These are phyloP conservation scores for Enteromius thamalakanensis DNA, from an alignment of 2,797 vertebrate genomes.

Conservation along the genomic window DNA sequence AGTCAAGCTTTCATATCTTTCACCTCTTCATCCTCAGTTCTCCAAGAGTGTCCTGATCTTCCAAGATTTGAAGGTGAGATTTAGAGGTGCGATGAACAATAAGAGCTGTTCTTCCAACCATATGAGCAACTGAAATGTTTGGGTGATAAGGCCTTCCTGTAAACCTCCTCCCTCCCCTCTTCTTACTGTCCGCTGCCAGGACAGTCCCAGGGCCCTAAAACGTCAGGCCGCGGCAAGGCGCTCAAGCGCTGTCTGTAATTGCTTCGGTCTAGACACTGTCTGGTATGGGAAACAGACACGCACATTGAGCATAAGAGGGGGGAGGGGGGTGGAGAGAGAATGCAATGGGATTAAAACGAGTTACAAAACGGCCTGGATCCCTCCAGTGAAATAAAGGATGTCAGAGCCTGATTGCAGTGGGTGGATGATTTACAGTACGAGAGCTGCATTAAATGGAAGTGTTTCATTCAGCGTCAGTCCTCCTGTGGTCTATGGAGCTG, in stretches of 20 bases:
- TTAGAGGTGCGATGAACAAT: slow-evolving; percentile 5
- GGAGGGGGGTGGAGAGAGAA: slow-evolving; percentile 38
- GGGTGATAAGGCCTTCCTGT: slow-evolving; percentile 43
- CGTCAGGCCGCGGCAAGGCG: slow-evolving; percentile 60
- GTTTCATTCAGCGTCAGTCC: slow-evolving; percentile 44
- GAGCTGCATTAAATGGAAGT: slow-evolving; percentile 43
- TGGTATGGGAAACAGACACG: slow-evolving; percentile 78
- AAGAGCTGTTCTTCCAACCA: slow-evolving; percentile 39
- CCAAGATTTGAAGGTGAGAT: background rate
- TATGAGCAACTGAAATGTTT: slow-evolving; percentile 40
- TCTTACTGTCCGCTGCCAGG: slow-evolving; percentile 43
- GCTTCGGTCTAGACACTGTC: slow-evolving; percentile 90
- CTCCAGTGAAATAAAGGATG: slow-evolving; percentile 57
- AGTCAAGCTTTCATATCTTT: background rate
- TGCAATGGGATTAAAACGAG: slow-evolving; percentile 62
- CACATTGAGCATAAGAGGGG: slow-evolving; percentile 53
- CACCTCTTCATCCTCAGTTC: slow-evolving; percentile 15
- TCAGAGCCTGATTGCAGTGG: slow-evolving; percentile 50
- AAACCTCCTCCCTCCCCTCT: slow-evolving; percentile 38
- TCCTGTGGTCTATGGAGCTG: slow-evolving; percentile 31
- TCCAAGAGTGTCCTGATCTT: slow-evolving; percentile 15
- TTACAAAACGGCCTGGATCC: slow-evolving; percentile 51
- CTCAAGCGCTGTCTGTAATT: slow-evolving; percentile 83
- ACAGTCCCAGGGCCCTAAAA: slow-evolving; percentile 56
- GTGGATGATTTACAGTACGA: slow-evolving; percentile 55